Conservation (phyloP, 2,888 invertebrate species). For the Drosophila mulleri region DNA sequence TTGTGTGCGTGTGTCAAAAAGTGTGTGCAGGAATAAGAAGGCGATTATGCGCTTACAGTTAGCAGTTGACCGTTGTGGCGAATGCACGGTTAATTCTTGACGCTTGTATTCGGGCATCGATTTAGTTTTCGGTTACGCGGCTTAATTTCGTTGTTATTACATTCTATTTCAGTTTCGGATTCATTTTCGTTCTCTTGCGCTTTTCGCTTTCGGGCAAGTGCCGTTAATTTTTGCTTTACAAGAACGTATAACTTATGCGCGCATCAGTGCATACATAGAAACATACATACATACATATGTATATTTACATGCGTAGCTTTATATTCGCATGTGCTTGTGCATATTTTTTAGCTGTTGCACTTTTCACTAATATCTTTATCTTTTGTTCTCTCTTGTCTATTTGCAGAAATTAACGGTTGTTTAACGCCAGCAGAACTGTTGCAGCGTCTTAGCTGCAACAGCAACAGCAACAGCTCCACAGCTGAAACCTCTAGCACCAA, state of each 20-base stretch:
- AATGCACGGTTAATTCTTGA: constrained; percentile 27
- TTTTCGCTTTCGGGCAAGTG: constrained; percentile 2
- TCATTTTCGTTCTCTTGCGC: not conserved
- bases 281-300: not conserved
- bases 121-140: not conserved
- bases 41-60: constrained; percentile 47
- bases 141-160: constrained; percentile 23
- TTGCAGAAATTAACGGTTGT: constrained; percentile 66
- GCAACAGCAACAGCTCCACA: constrained; percentile 32
- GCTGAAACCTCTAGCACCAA: constrained; percentile 32
- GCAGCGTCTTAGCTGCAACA: constrained; percentile 63
- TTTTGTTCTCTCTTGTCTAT: constrained; percentile 18
- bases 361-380: constrained; percentile 14
- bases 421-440: constrained; percentile 68
- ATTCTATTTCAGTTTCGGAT: not conserved
- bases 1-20: not conserved
- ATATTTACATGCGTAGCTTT: not conserved
- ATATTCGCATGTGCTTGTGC: not conserved
- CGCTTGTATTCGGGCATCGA: not conserved
- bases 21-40: constrained; percentile 3
- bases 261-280: not conserved
- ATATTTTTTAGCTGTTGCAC: not conserved
- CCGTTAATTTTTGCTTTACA: constrained; percentile 1
- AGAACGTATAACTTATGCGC: constrained; percentile 23
- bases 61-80: constrained; percentile 33